These are phyloP conservation scores for Pipistrellus pipistrellus DNA, from an alignment of 2,797 vertebrate genomes.

Conservation along the genomic window DNA sequence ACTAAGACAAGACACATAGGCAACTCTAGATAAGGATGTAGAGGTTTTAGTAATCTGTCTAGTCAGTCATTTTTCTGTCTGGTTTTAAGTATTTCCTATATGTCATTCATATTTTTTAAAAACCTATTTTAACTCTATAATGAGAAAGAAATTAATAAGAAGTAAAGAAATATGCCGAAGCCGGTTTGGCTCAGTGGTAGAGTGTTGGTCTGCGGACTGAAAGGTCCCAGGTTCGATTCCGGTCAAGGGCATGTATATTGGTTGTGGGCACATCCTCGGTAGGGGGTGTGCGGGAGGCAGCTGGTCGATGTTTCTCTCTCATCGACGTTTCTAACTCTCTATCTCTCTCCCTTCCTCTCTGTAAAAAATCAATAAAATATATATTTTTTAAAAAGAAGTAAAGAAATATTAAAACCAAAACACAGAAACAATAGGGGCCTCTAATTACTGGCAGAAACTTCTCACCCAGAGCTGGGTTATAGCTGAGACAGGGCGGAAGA, in stretches of 20 bases:
- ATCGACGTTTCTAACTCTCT: too few species aligned
- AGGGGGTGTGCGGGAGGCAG: too few species aligned
- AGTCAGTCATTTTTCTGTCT: background rate
- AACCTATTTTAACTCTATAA: background rate
- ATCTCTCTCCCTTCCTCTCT: too few species aligned
- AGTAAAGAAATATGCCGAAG: background rate
- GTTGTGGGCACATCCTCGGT: too few species aligned
- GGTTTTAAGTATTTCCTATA: background rate
- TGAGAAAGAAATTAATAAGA: slow-evolving; percentile 48
- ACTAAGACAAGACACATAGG: background rate
- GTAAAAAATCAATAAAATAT: too few species aligned
- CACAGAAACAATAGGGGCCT: background rate
- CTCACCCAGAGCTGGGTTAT: background rate
- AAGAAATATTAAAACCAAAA: slow-evolving; percentile 20
- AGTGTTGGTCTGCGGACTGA: too few species aligned
- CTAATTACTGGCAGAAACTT: background rate
- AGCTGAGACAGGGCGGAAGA: background rate
- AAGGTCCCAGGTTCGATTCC: too few species aligned
- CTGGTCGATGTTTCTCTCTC: too few species aligned
- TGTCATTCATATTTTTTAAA: slow-evolving; percentile 2
- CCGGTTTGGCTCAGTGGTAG: too few species aligned
- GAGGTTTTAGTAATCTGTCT: background rate
- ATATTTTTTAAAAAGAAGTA: background rate
- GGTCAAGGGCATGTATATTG: too few species aligned
- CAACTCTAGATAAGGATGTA: too few species aligned